Conservation (phyloP, 2,113 vertebrate species). For the Martes martes region DNA sequence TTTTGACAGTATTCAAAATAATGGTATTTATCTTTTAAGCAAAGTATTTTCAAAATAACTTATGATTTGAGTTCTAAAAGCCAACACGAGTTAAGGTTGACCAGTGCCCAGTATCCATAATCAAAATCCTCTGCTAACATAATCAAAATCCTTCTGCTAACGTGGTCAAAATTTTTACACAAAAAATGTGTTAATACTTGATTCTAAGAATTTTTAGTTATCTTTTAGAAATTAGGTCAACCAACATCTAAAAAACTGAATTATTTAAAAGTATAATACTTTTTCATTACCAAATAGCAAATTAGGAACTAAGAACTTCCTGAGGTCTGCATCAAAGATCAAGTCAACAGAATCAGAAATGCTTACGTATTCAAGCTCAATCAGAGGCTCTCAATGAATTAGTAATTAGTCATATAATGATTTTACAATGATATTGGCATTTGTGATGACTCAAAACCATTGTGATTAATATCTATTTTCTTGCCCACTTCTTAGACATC, state of each 20-base stretch:
- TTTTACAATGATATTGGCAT: background rate
- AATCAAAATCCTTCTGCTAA: background rate
- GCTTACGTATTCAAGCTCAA: background rate
- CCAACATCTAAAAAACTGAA: background rate
- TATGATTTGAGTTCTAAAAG: background rate
- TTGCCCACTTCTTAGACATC: background rate
- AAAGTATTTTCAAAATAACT: conserved; percentile 6
- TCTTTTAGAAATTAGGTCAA: background rate
- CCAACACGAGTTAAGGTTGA: background rate
- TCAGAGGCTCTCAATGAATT: background rate
- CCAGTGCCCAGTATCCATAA: background rate
- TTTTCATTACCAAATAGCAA: background rate
- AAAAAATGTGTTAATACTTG: background rate
- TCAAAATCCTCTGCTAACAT: background rate
- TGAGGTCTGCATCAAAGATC: background rate
- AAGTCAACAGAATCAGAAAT: background rate
- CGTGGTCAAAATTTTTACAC: background rate
- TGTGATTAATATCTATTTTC: background rate
- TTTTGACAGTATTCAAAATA: conserved; percentile 38
- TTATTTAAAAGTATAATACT: background rate
- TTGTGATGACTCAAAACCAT: conserved; percentile 27
- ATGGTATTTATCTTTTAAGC: background rate
- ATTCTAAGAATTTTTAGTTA: background rate
- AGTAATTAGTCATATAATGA: background rate
- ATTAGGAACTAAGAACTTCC: background rate